A percentile compares a stretch with the other conserved stretches of the same genome.
These are phyloP conservation scores for Cryptomyrus ogoouensis DNA, from an alignment of 2,113 vertebrate genomes.

Conservation along the genomic window DNA sequence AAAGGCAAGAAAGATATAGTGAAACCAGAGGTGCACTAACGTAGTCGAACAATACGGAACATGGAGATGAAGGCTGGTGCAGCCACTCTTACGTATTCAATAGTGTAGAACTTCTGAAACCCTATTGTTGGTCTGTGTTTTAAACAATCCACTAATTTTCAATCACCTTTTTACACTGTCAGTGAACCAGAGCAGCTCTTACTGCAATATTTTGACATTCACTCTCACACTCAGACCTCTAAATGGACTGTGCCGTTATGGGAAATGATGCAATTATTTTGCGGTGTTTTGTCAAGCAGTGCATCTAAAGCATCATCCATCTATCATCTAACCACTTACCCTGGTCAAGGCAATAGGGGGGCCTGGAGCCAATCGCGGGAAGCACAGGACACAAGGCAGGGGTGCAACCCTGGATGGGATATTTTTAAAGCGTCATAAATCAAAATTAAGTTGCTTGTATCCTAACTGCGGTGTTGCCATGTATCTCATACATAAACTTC, in stretches of 20 bases:
- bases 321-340: neutral
- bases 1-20: neutral
- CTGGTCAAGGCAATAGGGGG: neutral
- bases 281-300: neutral
- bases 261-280: neutral
- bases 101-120: neutral
- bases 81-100: neutral
- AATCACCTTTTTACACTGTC: neutral
- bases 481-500: neutral
- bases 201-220: neutral
- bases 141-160: neutral
- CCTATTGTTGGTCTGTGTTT: neutral
- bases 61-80: neutral
- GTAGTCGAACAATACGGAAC: neutral
- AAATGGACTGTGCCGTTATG: neutral
- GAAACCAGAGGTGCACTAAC: neutral
- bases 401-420: neutral
- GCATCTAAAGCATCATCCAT: neutral
- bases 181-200: neutral
- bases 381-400: neutral
- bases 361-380: neutral
- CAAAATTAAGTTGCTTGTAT: neutral
- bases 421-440: neutral
- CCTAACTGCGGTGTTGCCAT: neutral
- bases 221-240: neutral